A percentile compares a stretch with the other conserved stretches of the same genome.
Evolutionary conservation across 2,797 vertebrate genomes (phyloP).

Genomic region (Allobates femoralis): DNA sequence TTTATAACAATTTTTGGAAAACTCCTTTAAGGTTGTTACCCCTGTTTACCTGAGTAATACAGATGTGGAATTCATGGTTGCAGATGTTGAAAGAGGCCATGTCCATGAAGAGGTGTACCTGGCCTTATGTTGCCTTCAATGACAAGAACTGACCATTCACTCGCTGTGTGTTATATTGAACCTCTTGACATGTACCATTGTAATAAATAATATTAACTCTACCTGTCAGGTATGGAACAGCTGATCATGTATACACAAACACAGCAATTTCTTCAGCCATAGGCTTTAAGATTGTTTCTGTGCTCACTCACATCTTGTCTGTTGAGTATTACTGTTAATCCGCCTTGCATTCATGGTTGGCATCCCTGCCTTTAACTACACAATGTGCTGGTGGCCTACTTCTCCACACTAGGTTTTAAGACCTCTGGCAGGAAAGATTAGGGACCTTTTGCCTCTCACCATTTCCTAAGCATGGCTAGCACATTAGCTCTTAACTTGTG

Average conservation of each 20-base stretch:
- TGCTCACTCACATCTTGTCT: neutral
- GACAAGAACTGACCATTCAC: too few species aligned
- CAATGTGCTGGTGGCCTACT: slow-evolving; percentile 46
- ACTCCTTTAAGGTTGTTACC: too few species aligned
- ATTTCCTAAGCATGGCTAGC: slow-evolving; percentile 55
- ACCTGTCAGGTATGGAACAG: too few species aligned
- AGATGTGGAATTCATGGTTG: too few species aligned
- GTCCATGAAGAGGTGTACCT: too few species aligned
- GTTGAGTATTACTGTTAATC: slow-evolving; percentile 29
- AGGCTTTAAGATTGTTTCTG: neutral
- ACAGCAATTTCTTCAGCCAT: neutral
- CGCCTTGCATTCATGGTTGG: slow-evolving; percentile 20
- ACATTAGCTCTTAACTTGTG: slow-evolving; percentile 58
- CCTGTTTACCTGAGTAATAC: too few species aligned
- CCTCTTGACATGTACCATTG: too few species aligned
- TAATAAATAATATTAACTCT: too few species aligned
- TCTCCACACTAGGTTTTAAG: slow-evolving; percentile 38
- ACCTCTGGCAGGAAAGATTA: slow-evolving; percentile 58
- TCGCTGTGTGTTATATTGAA: too few species aligned
- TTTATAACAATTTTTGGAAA: too few species aligned
- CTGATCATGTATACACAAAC: neutral
- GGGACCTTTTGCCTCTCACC: slow-evolving; percentile 40
- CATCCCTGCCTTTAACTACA: slow-evolving; percentile 16
- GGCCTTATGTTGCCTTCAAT: too few species aligned
- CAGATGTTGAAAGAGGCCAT: too few species aligned